phyloP scores from a whole-genome alignment of 2,113 vertebrate genomes.

The Oophaga pumilio region DNA sequence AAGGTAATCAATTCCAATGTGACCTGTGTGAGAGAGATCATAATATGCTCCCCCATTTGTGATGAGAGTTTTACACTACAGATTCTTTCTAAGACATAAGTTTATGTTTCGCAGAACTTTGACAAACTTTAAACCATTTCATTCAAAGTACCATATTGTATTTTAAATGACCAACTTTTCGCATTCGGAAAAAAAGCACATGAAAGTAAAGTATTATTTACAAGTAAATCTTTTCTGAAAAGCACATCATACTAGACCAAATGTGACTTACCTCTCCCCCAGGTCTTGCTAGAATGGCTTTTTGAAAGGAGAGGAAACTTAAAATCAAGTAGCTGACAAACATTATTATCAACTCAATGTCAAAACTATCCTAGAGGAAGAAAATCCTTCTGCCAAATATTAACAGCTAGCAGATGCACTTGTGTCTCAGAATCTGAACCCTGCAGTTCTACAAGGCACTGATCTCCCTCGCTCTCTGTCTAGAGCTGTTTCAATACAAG shows the following conservation, averaged over 20 bases:
- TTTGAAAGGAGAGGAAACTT: slow-evolving; percentile 80
- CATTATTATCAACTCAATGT: slow-evolving; percentile 74
- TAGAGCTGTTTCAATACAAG: slow-evolving; percentile 61
- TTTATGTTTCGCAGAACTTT: background rate
- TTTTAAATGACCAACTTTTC: background rate
- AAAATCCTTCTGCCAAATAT: slow-evolving; percentile 70
- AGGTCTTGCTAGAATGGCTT: slow-evolving; percentile 79
- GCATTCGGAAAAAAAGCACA: background rate
- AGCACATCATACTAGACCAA: slow-evolving; percentile 65
- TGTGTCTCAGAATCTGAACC: slow-evolving; percentile 68
- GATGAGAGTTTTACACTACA: background rate
- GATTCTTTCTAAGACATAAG: background rate
- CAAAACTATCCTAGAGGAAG: slow-evolving; percentile 70
- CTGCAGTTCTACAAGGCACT: slow-evolving; percentile 65
- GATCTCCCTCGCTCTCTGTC: slow-evolving; percentile 48
- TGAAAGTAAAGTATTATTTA: background rate
- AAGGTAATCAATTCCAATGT: background rate
- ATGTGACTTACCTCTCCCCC: slow-evolving; percentile 84
- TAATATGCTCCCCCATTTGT: background rate
- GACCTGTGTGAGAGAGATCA: background rate
- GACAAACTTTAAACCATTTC: background rate
- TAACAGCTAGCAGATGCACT: slow-evolving; percentile 78
- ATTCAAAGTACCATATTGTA: background rate
- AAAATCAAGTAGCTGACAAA: slow-evolving; percentile 80
- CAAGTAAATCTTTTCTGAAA: slow-evolving; percentile 42